A percentile compares a stretch with the other conserved stretches of the same genome.
phyloP scores from a whole-genome alignment of 2,797 vertebrate species.

The Ispidina picta region DNA sequence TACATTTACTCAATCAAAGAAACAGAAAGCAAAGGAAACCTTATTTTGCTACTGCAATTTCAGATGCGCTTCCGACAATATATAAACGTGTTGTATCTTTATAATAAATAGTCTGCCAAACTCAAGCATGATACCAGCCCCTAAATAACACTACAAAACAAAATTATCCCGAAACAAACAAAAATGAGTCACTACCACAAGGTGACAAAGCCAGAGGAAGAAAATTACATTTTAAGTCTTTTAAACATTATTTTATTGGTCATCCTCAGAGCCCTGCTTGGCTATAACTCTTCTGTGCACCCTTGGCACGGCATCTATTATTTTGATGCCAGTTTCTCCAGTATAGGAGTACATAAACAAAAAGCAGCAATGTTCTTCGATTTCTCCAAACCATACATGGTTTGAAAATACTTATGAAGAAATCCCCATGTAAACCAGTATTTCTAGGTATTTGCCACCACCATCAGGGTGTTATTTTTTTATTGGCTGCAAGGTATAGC shows the following conservation, averaged over 20 bases:
- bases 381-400: not conserved
- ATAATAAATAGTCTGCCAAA: not conserved
- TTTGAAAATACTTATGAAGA: not conserved
- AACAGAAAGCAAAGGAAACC: not conserved
- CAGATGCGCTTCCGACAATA: not conserved
- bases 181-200: not conserved
- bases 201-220: not conserved
- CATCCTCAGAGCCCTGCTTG: not conserved
- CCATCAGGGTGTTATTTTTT: not conserved
- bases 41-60: not conserved
- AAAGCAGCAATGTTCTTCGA: not conserved
- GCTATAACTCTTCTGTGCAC: not conserved
- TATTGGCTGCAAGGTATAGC: not conserved
- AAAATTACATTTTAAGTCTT: not conserved
- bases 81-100: not conserved
- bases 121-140: not conserved
- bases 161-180: not conserved
- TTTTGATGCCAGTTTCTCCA: not conserved
- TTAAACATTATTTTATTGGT: not conserved
- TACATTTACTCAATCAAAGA: not conserved
- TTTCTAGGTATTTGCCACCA: not conserved
- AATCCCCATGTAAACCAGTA: not conserved
- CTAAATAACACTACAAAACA: not conserved
- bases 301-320: not conserved
- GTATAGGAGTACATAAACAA: not conserved